Percentiles rank a stretch among this genome's conserved stretches.
Conservation (phyloP, 2,113 vertebrate species). For the Oenanthe melanoleuca region DNA sequence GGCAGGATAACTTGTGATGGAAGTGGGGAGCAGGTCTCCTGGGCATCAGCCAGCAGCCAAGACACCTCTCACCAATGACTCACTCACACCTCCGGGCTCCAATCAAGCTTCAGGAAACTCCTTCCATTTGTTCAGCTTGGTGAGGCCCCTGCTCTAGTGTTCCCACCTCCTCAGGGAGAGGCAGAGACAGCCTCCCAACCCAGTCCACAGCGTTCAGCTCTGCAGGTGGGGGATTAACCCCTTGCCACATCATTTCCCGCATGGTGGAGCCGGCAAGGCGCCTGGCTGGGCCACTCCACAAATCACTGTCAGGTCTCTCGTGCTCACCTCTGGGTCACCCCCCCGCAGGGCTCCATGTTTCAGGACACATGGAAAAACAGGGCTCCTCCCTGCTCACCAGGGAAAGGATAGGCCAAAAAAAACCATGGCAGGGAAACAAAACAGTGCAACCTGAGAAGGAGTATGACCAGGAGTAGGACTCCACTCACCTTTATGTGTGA, state of each 20-base stretch:
- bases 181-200: not conserved
- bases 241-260: not conserved
- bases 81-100: constrained; percentile 18
- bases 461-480: not conserved
- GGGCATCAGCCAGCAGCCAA: not conserved
- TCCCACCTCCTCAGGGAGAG: not conserved
- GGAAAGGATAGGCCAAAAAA: not conserved
- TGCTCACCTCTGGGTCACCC: not conserved
- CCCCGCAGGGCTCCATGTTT: not conserved
- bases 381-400: not conserved
- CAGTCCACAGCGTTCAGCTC: not conserved
- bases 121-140: constrained; percentile 25
- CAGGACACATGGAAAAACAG: not conserved
- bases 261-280: not conserved
- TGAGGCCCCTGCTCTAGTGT: constrained; percentile 25
- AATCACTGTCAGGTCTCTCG: constrained; percentile 17
- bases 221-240: constrained; percentile 51
- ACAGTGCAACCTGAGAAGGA: not conserved
- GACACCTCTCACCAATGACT: not conserved
- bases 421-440: not conserved
- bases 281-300: not conserved
- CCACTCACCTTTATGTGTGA: constrained; percentile 69
- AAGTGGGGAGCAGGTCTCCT: not conserved
- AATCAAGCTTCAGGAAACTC: constrained; percentile 30
- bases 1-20: not conserved